Evolutionary conservation across 53 echinoderm and acorn worm genomes (phyloP).

Genomic region (Glandiceps talaboti): DNA sequence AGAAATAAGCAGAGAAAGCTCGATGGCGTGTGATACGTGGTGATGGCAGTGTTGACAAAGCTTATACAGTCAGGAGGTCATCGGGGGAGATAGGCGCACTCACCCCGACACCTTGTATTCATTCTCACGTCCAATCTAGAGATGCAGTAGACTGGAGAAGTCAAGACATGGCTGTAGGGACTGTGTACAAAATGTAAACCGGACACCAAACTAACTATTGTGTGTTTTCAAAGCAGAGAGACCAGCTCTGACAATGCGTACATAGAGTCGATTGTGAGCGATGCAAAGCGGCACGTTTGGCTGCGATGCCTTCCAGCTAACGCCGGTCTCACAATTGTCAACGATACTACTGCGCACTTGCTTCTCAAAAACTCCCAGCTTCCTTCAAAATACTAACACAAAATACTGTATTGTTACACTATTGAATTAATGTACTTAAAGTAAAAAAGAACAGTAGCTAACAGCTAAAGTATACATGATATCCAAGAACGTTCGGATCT

Average conservation of each 20-base stretch:
- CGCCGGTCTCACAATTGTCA: not conserved
- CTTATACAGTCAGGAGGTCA: not conserved
- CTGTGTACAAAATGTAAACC: not conserved
- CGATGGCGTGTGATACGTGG: too few species aligned
- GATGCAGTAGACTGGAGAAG: not conserved
- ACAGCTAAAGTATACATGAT: not conserved
- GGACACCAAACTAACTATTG: not conserved
- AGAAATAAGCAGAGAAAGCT: too few species aligned
- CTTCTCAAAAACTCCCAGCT: not conserved
- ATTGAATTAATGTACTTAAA: not conserved
- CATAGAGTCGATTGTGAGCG: not conserved
- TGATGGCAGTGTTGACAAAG: not conserved
- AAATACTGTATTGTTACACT: not conserved
- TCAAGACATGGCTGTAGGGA: not conserved
- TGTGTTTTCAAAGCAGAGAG: not conserved
- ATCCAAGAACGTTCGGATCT: not conserved
- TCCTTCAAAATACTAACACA: too few species aligned
- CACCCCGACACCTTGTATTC: not conserved
- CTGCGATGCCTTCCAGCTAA: not conserved
- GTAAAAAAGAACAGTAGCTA: not conserved
- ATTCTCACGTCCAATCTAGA: not conserved
- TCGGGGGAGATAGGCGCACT: not conserved
- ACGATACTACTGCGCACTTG: not conserved
- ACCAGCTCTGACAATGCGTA: not conserved
- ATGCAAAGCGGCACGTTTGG: slow-evolving; percentile 1